These are phyloP conservation scores for Agapornis canus DNA, from an alignment of 2,797 vertebrate species.

Conservation along the genomic window DNA sequence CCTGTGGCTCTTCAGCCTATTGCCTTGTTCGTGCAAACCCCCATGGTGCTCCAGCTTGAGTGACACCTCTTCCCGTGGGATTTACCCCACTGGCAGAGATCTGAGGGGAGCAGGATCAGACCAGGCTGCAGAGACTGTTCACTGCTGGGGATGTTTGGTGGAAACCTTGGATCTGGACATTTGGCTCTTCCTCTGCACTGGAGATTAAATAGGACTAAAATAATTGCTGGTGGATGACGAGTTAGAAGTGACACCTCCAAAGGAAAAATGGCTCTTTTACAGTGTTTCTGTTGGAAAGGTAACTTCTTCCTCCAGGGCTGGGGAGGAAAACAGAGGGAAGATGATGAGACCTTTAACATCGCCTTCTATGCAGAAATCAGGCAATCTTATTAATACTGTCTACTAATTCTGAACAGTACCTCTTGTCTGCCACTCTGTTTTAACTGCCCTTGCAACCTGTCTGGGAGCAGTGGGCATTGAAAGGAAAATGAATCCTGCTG, in stretches of 20 bases:
- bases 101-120: not conserved
- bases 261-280: not conserved
- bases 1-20: not conserved
- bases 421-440: not conserved
- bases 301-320: not conserved
- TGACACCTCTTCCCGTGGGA: not conserved
- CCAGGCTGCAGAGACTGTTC: not conserved
- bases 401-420: not conserved
- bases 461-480: not conserved
- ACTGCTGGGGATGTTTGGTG: not conserved
- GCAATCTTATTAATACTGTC: not conserved
- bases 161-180: not conserved
- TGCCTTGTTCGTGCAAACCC: not conserved
- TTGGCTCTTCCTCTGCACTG: not conserved
- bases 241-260: not conserved
- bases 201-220: not conserved
- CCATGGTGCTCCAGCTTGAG: not conserved
- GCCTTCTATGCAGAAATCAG: not conserved
- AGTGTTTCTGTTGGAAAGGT: not conserved
- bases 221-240: not conserved
- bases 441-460: not conserved
- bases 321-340: not conserved
- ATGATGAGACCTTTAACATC: not conserved
- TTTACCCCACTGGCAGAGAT: not conserved
- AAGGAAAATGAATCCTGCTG: slow-evolving; percentile 23